These are phyloP conservation scores for Autographa pulchrina DNA, from an alignment of 2,888 invertebrate genomes.

Conservation along the genomic window DNA sequence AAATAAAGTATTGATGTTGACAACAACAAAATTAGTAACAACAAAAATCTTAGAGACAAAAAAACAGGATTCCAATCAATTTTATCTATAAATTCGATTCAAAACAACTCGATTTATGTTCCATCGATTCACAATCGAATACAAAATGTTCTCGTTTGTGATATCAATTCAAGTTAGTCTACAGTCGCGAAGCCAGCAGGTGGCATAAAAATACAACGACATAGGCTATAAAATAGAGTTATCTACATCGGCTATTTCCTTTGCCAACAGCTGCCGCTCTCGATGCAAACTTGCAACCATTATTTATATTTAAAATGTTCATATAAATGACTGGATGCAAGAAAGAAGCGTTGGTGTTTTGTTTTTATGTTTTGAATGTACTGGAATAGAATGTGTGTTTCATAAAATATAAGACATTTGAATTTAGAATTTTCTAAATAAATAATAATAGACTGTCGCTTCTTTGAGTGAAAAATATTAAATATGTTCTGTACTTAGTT, in stretches of 20 bases:
- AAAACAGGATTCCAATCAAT: background rate
- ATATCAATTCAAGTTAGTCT: background rate
- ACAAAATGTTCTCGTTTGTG: background rate
- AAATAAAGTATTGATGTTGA: background rate
- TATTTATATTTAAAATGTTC: constrained; percentile 40
- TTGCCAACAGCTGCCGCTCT: constrained; percentile 38
- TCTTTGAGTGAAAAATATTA: too few species aligned
- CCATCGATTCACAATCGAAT: constrained; percentile 1
- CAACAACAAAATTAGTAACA: background rate
- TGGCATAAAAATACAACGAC: constrained; percentile 54
- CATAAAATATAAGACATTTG: background rate
- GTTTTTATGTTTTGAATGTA: constrained; percentile 7
- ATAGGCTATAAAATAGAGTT: constrained; percentile 47
- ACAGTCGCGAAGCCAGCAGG: constrained; percentile 33
- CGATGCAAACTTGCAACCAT: constrained; percentile 17
- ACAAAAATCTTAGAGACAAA: background rate
- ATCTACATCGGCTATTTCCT: constrained; percentile 56
- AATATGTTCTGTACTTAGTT: too few species aligned
- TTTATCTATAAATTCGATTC: background rate
- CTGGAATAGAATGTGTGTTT: background rate
- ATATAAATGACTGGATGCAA: constrained; percentile 30
- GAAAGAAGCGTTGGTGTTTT: constrained; percentile 28
- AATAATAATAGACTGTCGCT: too few species aligned
- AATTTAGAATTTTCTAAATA: too few species aligned
- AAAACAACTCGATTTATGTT: constrained; percentile 6